These are phyloP conservation scores for Clarias fuscus DNA, from an alignment of 2,797 vertebrate genomes.

Conservation along the genomic window DNA sequence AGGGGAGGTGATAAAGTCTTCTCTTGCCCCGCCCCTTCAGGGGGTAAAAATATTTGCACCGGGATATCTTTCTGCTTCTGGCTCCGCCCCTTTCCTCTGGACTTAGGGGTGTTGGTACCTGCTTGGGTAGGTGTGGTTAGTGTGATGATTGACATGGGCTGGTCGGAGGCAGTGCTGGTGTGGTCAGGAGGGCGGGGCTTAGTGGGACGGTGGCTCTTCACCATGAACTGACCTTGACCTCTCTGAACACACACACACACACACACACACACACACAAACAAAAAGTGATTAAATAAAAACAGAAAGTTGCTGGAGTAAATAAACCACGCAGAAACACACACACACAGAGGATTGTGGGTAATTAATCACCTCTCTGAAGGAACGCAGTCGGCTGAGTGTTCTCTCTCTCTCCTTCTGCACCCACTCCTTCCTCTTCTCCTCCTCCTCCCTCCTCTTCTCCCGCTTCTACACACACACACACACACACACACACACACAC, in stretches of 20 bases:
- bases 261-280: background rate
- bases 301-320: background rate
- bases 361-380: constrained; percentile 83
- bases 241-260: constrained; percentile 57
- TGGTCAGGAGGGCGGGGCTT: constrained; percentile 50
- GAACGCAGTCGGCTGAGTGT: constrained; percentile 87
- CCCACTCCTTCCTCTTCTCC: constrained; percentile 86
- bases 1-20: background rate
- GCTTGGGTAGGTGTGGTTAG: constrained; percentile 52
- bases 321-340: background rate
- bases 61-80: constrained; percentile 68
- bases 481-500: constrained; percentile 49
- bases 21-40: background rate
- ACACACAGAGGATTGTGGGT: constrained; percentile 23
- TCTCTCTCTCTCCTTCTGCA: constrained; percentile 88
- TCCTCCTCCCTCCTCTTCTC: constrained; percentile 88
- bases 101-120: constrained; percentile 44
- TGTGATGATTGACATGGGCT: constrained; percentile 63
- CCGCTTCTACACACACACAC: constrained; percentile 79
- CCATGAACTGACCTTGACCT: constrained; percentile 77
- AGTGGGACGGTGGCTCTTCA: constrained; percentile 72
- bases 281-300: background rate
- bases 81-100: constrained; percentile 48
- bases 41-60: constrained; percentile 68
- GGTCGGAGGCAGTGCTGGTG: constrained; percentile 42